phyloP scores from a whole-genome alignment of 2,113 vertebrate species.

The Gymnobelideus leadbeateri region DNA sequence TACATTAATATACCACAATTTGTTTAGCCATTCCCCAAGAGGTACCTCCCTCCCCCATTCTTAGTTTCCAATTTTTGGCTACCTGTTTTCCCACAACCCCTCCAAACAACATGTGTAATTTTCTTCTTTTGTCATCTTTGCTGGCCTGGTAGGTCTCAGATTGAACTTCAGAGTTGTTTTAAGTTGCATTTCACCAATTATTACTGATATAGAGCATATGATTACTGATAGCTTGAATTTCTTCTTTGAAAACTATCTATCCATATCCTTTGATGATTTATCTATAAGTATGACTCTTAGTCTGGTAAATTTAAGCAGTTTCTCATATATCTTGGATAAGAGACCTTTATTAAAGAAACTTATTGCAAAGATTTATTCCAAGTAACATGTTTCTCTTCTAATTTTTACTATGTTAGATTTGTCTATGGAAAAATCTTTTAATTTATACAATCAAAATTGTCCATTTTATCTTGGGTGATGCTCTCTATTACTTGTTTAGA shows the following conservation, averaged over 20 bases:
- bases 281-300: not conserved
- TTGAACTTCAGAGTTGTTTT: not conserved
- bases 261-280: not conserved
- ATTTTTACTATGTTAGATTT: not conserved
- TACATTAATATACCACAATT: not conserved
- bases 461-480: not conserved
- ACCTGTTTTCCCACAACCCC: not conserved
- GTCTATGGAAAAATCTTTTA: not conserved
- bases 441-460: not conserved
- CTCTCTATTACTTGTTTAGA: not conserved
- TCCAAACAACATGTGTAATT: not conserved
- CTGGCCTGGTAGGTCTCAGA: not conserved
- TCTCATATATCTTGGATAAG: not conserved
- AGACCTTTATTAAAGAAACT: conserved; percentile 3
- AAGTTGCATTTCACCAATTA: not conserved
- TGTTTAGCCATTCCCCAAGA: not conserved
- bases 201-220: not conserved
- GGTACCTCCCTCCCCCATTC: not conserved
- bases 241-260: not conserved
- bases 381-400: not conserved
- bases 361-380: not conserved
- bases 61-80: not conserved
- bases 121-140: not conserved
- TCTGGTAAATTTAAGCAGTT: not conserved
- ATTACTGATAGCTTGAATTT: not conserved